Conservation (phyloP, 2,888 invertebrate species). For the Blastobasis adustella region DNA sequence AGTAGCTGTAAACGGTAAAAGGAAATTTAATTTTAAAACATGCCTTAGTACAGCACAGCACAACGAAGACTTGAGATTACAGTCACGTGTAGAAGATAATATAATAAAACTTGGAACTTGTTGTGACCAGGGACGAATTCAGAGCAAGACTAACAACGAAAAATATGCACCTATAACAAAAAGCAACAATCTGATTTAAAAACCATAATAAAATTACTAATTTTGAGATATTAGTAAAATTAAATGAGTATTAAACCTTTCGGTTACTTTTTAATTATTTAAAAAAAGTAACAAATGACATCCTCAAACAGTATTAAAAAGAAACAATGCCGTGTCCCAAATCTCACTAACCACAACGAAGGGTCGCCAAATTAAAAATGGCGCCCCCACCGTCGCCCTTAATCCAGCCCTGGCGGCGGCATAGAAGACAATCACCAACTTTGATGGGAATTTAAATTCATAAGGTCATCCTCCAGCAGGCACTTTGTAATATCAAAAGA, state of each 20-base stretch:
- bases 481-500: background rate
- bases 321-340: too few relatives aligned
- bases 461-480: background rate
- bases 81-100: conserved; percentile 25
- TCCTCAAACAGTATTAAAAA: too few relatives aligned
- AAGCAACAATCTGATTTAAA: too few relatives aligned
- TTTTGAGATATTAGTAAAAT: too few relatives aligned
- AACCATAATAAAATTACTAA: too few relatives aligned
- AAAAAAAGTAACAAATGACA: too few relatives aligned
- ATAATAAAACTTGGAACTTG: conserved; percentile 22
- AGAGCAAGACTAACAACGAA: background rate
- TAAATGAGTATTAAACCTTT: too few relatives aligned
- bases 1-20: too few relatives aligned
- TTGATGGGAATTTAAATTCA: conserved; percentile 1
- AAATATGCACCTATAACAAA: too few relatives aligned
- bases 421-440: conserved; percentile 1
- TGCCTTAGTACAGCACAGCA: too few relatives aligned
- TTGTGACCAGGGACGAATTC: background rate
- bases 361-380: background rate
- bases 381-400: background rate
- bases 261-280: too few relatives aligned
- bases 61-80: conserved; percentile 5
- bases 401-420: background rate
- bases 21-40: too few relatives aligned
- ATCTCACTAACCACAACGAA: background rate